Evolutionary conservation across 2,888 invertebrate species (phyloP).

Genomic region (Parelbella ahira): DNA sequence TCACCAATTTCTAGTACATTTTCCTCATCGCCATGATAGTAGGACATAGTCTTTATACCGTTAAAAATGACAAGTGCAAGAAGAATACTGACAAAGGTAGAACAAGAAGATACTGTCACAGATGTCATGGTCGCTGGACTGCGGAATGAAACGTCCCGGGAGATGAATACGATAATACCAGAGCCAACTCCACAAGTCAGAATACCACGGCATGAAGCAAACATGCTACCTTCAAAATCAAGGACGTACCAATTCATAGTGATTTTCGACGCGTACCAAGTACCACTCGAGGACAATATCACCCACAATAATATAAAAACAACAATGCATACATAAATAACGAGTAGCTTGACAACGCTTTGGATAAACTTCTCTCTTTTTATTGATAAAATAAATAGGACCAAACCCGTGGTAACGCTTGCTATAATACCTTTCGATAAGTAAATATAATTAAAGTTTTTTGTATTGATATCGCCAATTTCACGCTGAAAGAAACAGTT

Average conservation of each 20-base stretch:
- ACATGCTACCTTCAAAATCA: conserved; percentile 35
- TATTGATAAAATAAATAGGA: conserved; percentile 51
- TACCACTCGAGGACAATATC: conserved; percentile 54
- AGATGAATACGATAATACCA: conserved; percentile 54
- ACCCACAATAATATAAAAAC: conserved; percentile 53
- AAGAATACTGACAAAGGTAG: conserved; percentile 44
- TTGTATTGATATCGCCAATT: conserved; percentile 53
- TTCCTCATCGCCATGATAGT: conserved; percentile 63
- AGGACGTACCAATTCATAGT: conserved; percentile 40
- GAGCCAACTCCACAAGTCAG: conserved; percentile 54
- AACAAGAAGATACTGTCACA: conserved; percentile 48
- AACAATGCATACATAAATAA: conserved; percentile 42
- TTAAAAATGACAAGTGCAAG: conserved; percentile 51
- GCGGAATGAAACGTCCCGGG: conserved; percentile 56
- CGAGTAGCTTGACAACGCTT: conserved; percentile 42
- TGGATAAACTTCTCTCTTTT: conserved; percentile 50
- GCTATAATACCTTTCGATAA: conserved; percentile 52
- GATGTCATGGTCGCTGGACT: conserved; percentile 67
- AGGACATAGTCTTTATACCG: conserved; percentile 64
- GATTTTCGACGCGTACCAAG: conserved; percentile 55
- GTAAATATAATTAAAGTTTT: conserved; percentile 38
- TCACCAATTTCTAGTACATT: conserved; percentile 54
- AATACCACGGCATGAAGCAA: conserved; percentile 45
- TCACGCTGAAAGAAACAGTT: conserved; percentile 57
- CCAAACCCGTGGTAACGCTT: conserved; percentile 36